These are phyloP conservation scores for Rhizoglyphus robini DNA, from an alignment of 1,140 invertebrate genomes.

Conservation along the genomic window DNA sequence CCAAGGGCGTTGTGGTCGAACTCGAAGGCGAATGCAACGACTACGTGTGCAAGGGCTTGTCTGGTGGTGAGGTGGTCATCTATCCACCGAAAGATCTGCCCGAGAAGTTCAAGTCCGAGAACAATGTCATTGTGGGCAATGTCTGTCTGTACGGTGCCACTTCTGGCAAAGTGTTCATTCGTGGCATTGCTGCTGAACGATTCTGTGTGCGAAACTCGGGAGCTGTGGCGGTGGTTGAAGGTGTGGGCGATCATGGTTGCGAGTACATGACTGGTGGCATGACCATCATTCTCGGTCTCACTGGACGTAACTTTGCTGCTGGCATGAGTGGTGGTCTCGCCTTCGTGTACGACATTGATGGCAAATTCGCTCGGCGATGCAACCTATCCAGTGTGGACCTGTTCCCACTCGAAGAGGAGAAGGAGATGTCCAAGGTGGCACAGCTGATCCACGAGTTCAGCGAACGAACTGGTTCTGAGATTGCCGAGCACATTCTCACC, in stretches of 20 bases:
- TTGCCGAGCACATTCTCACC: constrained; percentile 61
- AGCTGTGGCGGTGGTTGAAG: constrained; percentile 70
- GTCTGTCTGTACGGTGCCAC: constrained; percentile 97
- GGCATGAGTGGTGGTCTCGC: constrained; percentile 97
- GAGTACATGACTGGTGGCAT: constrained; percentile 98
- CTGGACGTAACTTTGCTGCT: constrained; percentile 93
- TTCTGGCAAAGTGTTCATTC: constrained; percentile 79
- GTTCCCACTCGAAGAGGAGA: constrained; percentile 54
- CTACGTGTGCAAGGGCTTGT: constrained; percentile 90
- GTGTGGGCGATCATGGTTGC: constrained; percentile 94
- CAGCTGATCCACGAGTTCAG: constrained; percentile 70
- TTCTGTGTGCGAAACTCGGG: constrained; percentile 97
- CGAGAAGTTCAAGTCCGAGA: constrained; percentile 61
- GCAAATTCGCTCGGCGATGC: constrained; percentile 49
- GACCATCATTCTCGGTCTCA: constrained; percentile 79
- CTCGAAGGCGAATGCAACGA: constrained; percentile 97
- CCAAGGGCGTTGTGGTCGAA: constrained; percentile 71
- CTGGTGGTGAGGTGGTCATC: constrained; percentile 86
- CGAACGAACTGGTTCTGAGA: constrained; percentile 71
- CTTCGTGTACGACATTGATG: constrained; percentile 68
- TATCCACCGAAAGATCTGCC: constrained; percentile 73
- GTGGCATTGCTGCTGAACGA: constrained; percentile 90
- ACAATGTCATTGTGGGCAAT: constrained; percentile 95
- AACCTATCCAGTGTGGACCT: constrained; percentile 83
- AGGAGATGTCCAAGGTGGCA: constrained; percentile 68